These are phyloP conservation scores for Ceriagrion tenellum DNA, from an alignment of 2,888 invertebrate species.

Conservation along the genomic window DNA sequence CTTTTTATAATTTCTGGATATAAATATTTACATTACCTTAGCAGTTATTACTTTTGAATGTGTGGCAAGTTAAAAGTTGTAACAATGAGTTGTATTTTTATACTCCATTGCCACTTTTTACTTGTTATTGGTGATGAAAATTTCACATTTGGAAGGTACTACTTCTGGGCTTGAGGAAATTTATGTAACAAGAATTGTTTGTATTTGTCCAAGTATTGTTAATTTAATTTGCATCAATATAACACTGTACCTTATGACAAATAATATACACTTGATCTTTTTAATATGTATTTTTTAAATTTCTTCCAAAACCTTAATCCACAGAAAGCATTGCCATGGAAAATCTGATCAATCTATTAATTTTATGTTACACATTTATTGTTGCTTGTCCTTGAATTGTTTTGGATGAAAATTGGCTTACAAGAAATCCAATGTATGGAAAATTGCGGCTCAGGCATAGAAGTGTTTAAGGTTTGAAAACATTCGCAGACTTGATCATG, in stretches of 20 bases:
- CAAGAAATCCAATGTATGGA: too few relatives aligned
- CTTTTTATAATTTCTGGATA: conserved; percentile 63
- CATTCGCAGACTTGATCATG: too few relatives aligned
- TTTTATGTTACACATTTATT: too few relatives aligned
- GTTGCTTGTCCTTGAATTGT: too few relatives aligned
- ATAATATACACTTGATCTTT: conserved; percentile 63
- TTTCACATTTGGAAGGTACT: conserved; percentile 25
- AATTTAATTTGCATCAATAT: conserved; percentile 59
- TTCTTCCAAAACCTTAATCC: not conserved
- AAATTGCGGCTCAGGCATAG: too few relatives aligned
- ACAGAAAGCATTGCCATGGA: too few relatives aligned
- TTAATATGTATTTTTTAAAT: not conserved
- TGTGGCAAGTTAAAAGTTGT: conserved; percentile 43
- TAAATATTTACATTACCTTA: conserved; percentile 56
- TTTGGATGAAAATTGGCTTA: too few relatives aligned
- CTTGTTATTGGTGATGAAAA: conserved; percentile 49
- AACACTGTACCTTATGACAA: conserved; percentile 48
- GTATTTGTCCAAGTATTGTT: conserved; percentile 61
- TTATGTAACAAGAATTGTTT: conserved; percentile 58
- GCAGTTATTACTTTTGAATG: conserved; percentile 61
- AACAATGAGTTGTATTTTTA: conserved; percentile 60
- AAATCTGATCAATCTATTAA: too few relatives aligned
- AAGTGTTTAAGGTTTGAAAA: too few relatives aligned
- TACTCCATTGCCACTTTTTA: conserved; percentile 53
- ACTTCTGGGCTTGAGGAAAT: conserved; percentile 42